Base-by-base conservation (phyloP, 2,797 vertebrate genomes). In the Pelodytes ibericus region DNA sequence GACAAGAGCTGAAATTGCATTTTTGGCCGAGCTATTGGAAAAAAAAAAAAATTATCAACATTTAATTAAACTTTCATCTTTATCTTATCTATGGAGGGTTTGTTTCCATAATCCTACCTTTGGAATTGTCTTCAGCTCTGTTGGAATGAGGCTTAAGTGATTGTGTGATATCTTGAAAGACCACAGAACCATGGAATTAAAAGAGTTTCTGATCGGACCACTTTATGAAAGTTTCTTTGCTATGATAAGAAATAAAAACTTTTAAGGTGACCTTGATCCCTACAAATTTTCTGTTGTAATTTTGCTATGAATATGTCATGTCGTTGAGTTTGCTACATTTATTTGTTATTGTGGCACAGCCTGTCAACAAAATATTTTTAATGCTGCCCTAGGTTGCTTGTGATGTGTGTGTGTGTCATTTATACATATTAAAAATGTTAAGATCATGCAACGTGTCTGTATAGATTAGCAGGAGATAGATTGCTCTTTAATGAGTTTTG, bases 41-140 rank as follows among this genome's bases (percentile, higher is more conserved):
- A 78, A 80, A 68, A 60, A 41, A 80, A 80, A 80, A n/a, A n/a
- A 68, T 59, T 31, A 51, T 16, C 44, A 81, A 81, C 10, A 66
- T 81, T 85, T 86, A 84, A 85, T 87, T 85, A 85, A 85, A 84
- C 51, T 0, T 13, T 82, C 84, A 86, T 84, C 65, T 69, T 69
- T 83, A 85, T 41, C 41, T 84, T 84, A 85, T 84, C 81, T 85
- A 80, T 41, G 59, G 80, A 75, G 73, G 74, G 74, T 83, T 61
- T 69, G 65, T 53, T 69, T 87, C 79, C 61, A 62, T 84, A 84
- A 84, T 85, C 80, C 82, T 69, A 82, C 80, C 73, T 64, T 66
- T 81, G 76, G 78, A 64, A 68, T 80, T 82, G 74, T 75, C 74
- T 69, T 75, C 74, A 62, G 72, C 80, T 73, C 83, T 81, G 84